A percentile compares a stretch with the other conserved stretches of the same genome.
These are phyloP conservation scores for Ascaphus truei DNA, from an alignment of 2,113 vertebrate genomes.

Conservation along the genomic window DNA sequence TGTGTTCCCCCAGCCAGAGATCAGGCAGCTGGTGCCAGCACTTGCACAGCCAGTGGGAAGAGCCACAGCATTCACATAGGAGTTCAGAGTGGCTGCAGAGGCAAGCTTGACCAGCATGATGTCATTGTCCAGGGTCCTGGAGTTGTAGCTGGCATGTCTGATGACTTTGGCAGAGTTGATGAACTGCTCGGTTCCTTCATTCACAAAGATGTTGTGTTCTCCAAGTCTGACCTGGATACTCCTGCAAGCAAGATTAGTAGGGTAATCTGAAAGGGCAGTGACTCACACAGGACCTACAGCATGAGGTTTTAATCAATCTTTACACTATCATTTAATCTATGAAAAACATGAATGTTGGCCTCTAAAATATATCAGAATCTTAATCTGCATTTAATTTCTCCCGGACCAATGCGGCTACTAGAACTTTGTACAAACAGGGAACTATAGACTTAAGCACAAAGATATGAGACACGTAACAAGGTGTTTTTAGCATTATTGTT, in stretches of 20 bases:
- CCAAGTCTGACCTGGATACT: constrained; percentile 10
- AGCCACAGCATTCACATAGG: constrained; percentile 50
- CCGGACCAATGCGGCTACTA: too few relatives aligned
- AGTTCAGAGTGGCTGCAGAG: constrained; percentile 50
- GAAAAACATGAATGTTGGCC: too few relatives aligned
- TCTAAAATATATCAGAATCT: too few relatives aligned
- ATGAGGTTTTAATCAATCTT: neutral
- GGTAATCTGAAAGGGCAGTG: neutral
- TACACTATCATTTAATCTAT: too few relatives aligned
- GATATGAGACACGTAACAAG: too few relatives aligned
- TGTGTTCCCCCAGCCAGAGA: constrained; percentile 69
- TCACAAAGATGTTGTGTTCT: constrained; percentile 8
- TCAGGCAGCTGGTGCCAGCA: constrained; percentile 53
- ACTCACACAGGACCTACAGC: too few relatives aligned
- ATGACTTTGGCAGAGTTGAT: constrained; percentile 56
- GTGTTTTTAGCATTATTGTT: too few relatives aligned
- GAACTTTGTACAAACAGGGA: too few relatives aligned
- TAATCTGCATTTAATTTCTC: too few relatives aligned
- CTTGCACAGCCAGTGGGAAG: constrained; percentile 58
- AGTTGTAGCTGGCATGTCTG: constrained; percentile 49
- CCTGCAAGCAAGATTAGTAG: neutral
- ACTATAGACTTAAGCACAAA: too few relatives aligned
- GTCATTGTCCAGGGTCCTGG: constrained; percentile 63
- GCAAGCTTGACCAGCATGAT: constrained; percentile 76
- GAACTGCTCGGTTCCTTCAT: constrained; percentile 69